Conservation (phyloP, 2,888 invertebrate genomes). For the Hymenopus coronatus region DNA sequence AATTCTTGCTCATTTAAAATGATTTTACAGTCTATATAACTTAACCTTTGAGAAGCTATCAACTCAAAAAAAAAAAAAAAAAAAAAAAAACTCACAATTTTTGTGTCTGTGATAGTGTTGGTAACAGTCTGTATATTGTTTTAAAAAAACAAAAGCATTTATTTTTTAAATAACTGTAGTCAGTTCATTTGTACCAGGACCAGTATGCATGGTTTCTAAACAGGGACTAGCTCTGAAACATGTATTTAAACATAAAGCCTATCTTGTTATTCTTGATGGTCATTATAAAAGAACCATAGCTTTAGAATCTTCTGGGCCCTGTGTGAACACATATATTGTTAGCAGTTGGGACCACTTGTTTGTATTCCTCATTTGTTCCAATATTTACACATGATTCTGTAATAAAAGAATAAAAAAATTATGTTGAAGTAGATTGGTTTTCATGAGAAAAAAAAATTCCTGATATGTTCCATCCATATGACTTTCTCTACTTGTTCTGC, state of each 20-base stretch:
- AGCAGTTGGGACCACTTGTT: background rate
- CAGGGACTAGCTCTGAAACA: background rate
- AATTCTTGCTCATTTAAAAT: background rate
- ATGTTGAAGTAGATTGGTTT: background rate
- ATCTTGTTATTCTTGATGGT: background rate
- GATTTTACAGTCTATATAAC: background rate
- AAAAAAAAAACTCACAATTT: background rate
- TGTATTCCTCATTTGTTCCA: background rate
- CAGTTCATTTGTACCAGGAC: background rate
- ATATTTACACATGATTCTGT: background rate
- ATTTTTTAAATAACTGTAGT: background rate
- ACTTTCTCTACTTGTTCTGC: too few species aligned
- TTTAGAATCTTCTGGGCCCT: background rate
- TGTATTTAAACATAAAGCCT: background rate
- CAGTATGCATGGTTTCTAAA: background rate
- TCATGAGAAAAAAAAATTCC: background rate
- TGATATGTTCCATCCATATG: too few species aligned
- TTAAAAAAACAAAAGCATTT: background rate
- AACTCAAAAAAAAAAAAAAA: background rate
- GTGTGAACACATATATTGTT: background rate
- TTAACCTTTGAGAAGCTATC: background rate
- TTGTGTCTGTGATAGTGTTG: conserved; percentile 16
- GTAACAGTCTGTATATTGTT: background rate
- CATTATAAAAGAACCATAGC: background rate
- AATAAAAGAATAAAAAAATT: background rate